Base-by-base conservation (phyloP, 2,888 invertebrate species). In the Halocaridina rubra region DNA sequence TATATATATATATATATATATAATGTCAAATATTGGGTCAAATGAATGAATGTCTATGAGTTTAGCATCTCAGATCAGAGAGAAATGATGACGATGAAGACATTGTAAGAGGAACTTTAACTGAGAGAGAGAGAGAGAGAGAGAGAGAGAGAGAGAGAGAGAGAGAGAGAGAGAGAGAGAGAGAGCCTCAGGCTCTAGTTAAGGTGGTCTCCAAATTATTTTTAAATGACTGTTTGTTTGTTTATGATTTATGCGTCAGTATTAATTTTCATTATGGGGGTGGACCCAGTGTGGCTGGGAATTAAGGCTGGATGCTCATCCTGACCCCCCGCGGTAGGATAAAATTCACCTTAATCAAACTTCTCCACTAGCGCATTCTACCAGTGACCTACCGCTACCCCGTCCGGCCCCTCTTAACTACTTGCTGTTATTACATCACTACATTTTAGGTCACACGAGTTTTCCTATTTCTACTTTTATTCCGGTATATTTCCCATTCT, bases 131-230 rank as follows among this genome's bases (percentile, higher is more conserved):
- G 64, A 64, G 64, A 64, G 64, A 64, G 64, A 64, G 64, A 64
- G 64, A 64, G 64, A 64, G 64, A 64, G 64, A 64, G 64, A 64
- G 64, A 64, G 64, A 64, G 64, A 64, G 64, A 64, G 64, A 64
- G 64, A 64, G 64, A 64, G 64, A 64, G 64, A 64, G 64, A 8
- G 13, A 3, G 64, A 64, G 64, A 64, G 64, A n/a, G n/a, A n/a
- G n/a, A n/a, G n/a, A n/a, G n/a, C n/a, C n/a, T n/a, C n/a, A n/a
- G n/a, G n/a, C n/a, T n/a, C n/a, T n/a, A n/a, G n/a, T n/a, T n/a
- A n/a, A n/a, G n/a, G n/a, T n/a, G n/a, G n/a, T n/a, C n/a, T n/a
- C n/a, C n/a, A 5, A 71, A 32, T 71, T 16, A 33, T 71, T 71
- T 67, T 19, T 16, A 27, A 67, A 32, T 33, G 33, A 33, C 32